Conservation (phyloP, 2,888 invertebrate species). For the Leucophenga montana region DNA sequence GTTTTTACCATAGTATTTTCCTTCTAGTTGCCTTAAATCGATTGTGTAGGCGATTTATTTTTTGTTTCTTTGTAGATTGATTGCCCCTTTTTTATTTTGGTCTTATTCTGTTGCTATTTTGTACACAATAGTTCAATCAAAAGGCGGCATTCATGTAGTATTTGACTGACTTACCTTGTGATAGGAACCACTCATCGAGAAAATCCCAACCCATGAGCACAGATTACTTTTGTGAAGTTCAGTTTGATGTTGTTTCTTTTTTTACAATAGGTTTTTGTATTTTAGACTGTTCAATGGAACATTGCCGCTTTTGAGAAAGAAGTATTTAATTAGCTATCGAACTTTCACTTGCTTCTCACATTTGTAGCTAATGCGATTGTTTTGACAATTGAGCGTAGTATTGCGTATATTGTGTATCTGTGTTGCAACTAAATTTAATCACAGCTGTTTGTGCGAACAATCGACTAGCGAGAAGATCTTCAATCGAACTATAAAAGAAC, state of each 20-base stretch:
- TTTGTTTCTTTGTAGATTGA: constrained; percentile 6
- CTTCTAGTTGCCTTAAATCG: not conserved
- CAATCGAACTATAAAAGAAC: too few species aligned
- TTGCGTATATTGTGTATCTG: constrained; percentile 7
- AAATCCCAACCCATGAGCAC: constrained; percentile 69
- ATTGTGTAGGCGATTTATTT: constrained; percentile 2
- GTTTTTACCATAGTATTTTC: constrained; percentile 5
- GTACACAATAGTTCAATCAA: not conserved
- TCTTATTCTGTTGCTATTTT: not conserved
- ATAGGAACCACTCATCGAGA: constrained; percentile 72
- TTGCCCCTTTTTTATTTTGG: constrained; percentile 1
- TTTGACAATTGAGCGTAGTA: not conserved
- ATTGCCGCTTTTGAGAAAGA: not conserved
- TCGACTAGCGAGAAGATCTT: too few species aligned
- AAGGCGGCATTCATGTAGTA: not conserved
- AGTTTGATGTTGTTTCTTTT: constrained; percentile 16
- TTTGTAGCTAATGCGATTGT: constrained; percentile 6
- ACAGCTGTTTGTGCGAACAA: too few species aligned
- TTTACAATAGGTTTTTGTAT: constrained; percentile 30
- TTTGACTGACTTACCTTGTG: constrained; percentile 68
- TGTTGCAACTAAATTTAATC: not conserved
- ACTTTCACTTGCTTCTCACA: constrained; percentile 36
- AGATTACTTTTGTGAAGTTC: constrained; percentile 19
- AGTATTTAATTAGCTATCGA: not conserved
- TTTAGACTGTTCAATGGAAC: not conserved